phyloP scores from a whole-genome alignment of 2,797 vertebrate species.

The Falco biarmicus region DNA sequence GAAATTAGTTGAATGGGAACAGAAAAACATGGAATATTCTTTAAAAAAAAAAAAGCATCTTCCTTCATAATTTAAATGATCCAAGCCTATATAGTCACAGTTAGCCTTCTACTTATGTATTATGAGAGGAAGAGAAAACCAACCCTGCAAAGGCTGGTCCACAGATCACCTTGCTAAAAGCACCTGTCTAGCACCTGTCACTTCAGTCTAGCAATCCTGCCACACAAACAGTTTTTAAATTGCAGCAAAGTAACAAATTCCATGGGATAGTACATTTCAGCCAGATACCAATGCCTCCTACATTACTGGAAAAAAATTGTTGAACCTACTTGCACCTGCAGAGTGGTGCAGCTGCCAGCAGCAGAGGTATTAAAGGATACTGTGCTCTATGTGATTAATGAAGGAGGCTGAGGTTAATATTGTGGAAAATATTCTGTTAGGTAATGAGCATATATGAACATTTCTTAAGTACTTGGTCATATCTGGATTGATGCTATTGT shows the following conservation, averaged over 20 bases:
- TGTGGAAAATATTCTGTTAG: not conserved
- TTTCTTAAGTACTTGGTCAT: not conserved
- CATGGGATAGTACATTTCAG: not conserved
- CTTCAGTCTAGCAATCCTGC: not conserved
- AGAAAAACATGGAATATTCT: not conserved
- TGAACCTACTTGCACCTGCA: not conserved
- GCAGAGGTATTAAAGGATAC: not conserved
- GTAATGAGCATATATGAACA: not conserved
- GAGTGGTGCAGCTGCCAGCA: not conserved
- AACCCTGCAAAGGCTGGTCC: not conserved
- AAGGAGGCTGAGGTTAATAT: not conserved
- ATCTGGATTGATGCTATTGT: not conserved
- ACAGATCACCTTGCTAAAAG: not conserved
- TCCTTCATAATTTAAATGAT: not conserved
- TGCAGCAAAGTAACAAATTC: not conserved
- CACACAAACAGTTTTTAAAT: not conserved
- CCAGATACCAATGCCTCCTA: not conserved
- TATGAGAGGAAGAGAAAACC: not conserved
- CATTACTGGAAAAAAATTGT: not conserved
- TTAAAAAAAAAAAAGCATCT: not conserved
- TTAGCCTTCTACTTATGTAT: not conserved
- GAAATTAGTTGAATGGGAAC: not conserved
- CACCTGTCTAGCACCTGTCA: too few relatives aligned
- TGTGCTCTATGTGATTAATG: not conserved
- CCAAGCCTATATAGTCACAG: not conserved